Base-by-base conservation (phyloP, 1,140 invertebrate species). In the Apocrypta bakeri region DNA sequence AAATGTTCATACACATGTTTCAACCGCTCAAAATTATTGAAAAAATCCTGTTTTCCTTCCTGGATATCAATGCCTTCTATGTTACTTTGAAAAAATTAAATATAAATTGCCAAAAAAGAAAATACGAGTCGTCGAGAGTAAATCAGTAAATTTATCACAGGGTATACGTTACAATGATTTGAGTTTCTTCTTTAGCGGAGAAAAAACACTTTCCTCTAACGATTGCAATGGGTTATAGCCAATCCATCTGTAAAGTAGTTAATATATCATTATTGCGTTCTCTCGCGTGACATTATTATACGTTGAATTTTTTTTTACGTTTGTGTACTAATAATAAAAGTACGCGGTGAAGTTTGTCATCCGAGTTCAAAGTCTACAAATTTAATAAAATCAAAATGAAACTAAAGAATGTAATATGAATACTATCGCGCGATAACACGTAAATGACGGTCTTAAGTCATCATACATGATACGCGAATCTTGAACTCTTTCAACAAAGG, bases 51-150 rank as follows among this genome's bases (percentile, higher is more conserved):
- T 56, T 94, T 89, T 0, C 94, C 92, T 72, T 93, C 87, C 25
- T 93, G 88, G 40, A 94, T 92, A 8, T 93, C 90, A 72, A 95
- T 95, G 27, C 93, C 92, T 75, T 94, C 92, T 0, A 94, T 75
- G 25, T 88, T 86, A 42, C 93, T 94, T 81, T 66, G 88, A 89
- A 85, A 81, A 48, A 21, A 56, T 56, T 17, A 82, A 76, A 84
- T 83, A 84, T 37, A 4, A 37, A 56, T 6, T 64, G 63, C 14
- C 14, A 75, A 63, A 76, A n/a, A 9, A 31, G 31, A 12, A 81
- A 33, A 27, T 4, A n/a, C 66, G n/a, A n/a, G n/a, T n/a, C n/a
- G n/a, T n/a, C n/a, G n/a, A n/a, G n/a, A n/a, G 25, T n/a, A 61
- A 64, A 21, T 29, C 56, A 12, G 33, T 66, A 42, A 25, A 78